A percentile compares a stretch with the other conserved stretches of the same genome.
phyloP scores from a whole-genome alignment of 2,888 invertebrate genomes.

The Drosophila borealis region DNA sequence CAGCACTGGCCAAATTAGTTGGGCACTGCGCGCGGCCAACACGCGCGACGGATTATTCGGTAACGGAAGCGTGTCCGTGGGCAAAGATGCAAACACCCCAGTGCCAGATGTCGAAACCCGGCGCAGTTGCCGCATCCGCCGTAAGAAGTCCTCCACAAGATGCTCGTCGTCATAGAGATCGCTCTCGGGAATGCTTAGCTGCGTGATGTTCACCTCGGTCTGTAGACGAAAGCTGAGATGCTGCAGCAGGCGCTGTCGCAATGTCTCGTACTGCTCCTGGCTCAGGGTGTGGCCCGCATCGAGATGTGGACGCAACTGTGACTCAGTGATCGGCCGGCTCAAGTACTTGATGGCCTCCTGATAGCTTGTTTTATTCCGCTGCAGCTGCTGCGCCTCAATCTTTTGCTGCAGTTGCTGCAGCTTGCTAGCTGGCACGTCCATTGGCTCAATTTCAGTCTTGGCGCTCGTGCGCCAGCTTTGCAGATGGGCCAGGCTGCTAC shows the following conservation, averaged over 20 bases:
- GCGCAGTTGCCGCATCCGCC: constrained; percentile 65
- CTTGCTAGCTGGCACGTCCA: constrained; percentile 23
- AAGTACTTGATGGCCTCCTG: constrained; percentile 56
- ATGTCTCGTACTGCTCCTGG: constrained; percentile 58
- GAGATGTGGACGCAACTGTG: constrained; percentile 57
- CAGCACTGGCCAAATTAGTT: constrained; percentile 76
- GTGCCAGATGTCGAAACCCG: constrained; percentile 14
- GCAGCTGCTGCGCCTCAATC: constrained; percentile 31
- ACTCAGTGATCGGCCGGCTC: constrained; percentile 48
- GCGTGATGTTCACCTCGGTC: constrained; percentile 78
- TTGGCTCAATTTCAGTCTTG: constrained; percentile 29
- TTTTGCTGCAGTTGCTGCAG: constrained; percentile 36
- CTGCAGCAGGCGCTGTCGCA: constrained; percentile 61
- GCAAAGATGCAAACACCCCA: constrained; percentile 44
- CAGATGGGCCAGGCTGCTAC: constrained; percentile 30
- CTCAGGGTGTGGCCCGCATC: constrained; percentile 28
- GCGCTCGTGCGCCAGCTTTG: constrained; percentile 35
- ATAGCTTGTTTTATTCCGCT: constrained; percentile 46
- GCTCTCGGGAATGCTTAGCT: constrained; percentile 79
- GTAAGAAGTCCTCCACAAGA: constrained; percentile 74
- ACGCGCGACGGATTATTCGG: constrained; percentile 74
- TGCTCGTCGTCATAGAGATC: constrained; percentile 81
- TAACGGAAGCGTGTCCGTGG: constrained; percentile 55
- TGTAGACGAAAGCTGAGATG: constrained; percentile 71
- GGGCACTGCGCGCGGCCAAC: constrained; percentile 73